phyloP scores from a whole-genome alignment of 1,140 invertebrate genomes.

The Diabrotica undecimpunctata region DNA sequence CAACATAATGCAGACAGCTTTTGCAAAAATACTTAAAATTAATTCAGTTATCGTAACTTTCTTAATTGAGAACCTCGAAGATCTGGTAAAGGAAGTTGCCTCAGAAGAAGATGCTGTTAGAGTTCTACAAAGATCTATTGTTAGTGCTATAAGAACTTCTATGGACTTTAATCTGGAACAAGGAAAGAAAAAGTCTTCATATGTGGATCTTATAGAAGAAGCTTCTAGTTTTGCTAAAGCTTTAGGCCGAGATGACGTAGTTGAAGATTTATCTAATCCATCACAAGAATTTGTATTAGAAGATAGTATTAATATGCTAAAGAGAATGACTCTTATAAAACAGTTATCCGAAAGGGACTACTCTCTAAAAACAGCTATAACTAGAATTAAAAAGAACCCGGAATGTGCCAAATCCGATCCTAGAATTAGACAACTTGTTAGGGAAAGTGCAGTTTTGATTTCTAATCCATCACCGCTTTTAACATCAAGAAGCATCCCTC shows the following conservation, averaged over 20 bases:
- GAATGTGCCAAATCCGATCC: constrained; percentile 64
- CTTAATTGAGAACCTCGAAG: constrained; percentile 34
- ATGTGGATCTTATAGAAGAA: constrained; percentile 53
- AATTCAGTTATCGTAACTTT: constrained; percentile 40
- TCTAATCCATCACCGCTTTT: constrained; percentile 43
- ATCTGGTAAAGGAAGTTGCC: constrained; percentile 31
- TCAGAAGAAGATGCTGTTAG: constrained; percentile 39
- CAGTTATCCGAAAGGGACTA: constrained; percentile 66
- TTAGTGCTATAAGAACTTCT: constrained; percentile 31
- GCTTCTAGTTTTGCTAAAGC: constrained; percentile 68
- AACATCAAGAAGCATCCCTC: constrained; percentile 64
- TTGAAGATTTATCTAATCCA: constrained; percentile 39
- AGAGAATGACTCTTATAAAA: constrained; percentile 66
- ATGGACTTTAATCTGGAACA: constrained; percentile 28
- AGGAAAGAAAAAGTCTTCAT: constrained; percentile 17
- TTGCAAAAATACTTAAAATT: constrained; percentile 44
- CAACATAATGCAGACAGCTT: constrained; percentile 28
- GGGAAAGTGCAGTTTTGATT: constrained; percentile 66
- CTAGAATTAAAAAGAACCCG: constrained; percentile 61
- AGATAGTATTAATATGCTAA: constrained; percentile 64
- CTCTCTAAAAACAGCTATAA: constrained; percentile 56
- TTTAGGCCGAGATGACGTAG: constrained; percentile 63
- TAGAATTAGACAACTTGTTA: constrained; percentile 61
- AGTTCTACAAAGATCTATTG: constrained; percentile 35
- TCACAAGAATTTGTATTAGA: constrained; percentile 26